Base-by-base conservation (phyloP, 2,888 invertebrate genomes). In the Napeogenes inachia region DNA sequence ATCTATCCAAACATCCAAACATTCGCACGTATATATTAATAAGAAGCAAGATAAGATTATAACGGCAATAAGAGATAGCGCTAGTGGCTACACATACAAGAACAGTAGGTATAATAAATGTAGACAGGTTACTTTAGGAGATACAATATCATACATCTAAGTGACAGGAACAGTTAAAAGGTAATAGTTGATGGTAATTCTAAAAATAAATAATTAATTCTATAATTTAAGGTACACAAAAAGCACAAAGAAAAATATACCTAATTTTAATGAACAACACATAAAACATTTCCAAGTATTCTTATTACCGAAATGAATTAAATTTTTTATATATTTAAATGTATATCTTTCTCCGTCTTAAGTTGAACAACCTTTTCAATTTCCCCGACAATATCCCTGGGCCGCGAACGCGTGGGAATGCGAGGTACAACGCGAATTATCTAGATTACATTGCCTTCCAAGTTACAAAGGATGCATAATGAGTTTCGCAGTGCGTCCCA, bases 341-440 rank as follows among this genome's bases (percentile, higher is more conserved):
- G 35, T 35, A 35, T 35, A 35, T 35, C 33, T 56, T 55, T 50
- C 62, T 66, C 45, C 56, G 30, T 45, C 46, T 45, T 46, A 55
- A 61, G 62, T 65, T 65, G 61, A 66, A 66, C 56, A 64, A 69
- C 65, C 69, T 66, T 65, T 54, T 55, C 61, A 65, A 64, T 70
- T 72, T 66, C 63, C 56, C 45, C 63, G 63, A 68, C 68, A 67
- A 73, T 72, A 71, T 68, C 50, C 30, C 30, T 21, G 30, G 50
- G 30, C 60, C 47, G 38, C 62, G 61, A 59, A 46, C 68, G 75
- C 77, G 76, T 76, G 77, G 75, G 78, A 78, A 78, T 65, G 69
- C 68, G 63, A 61, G 62, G 65, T 61, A 50, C 65, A 61, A 54
- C n/a, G 68, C 70, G 67, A 72, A 71, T 70, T 70, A 71, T 71